A percentile compares a stretch with the other conserved stretches of the same genome.
These are phyloP conservation scores for Xiphydria camelus DNA, from an alignment of 2,888 invertebrate species.

Conservation along the genomic window DNA sequence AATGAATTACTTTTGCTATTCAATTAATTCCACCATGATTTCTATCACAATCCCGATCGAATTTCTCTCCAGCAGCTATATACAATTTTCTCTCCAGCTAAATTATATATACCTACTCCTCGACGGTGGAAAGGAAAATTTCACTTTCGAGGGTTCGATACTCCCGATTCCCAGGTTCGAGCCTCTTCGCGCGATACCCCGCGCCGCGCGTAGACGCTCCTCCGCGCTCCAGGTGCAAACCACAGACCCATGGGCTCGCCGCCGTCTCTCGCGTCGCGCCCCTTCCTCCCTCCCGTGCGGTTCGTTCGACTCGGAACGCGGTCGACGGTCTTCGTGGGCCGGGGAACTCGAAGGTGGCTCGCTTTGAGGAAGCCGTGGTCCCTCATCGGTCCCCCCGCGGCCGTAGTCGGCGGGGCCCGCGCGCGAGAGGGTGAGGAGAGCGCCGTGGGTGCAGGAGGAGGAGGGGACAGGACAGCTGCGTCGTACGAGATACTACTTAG, in stretches of 20 bases:
- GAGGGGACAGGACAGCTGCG: constrained; percentile 38
- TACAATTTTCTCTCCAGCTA: too few relatives aligned
- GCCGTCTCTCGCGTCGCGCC: constrained; percentile 14
- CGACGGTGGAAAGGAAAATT: too few relatives aligned
- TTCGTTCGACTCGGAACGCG: constrained; percentile 19
- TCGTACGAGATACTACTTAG: constrained; percentile 45
- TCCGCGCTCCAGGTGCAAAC: constrained; percentile 37
- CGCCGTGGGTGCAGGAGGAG: constrained; percentile 2
- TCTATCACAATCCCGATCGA: too few relatives aligned
- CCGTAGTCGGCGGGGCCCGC: constrained; percentile 18
- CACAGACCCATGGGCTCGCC: constrained; percentile 16
- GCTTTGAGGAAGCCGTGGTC: constrained; percentile 29
- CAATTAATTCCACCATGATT: too few relatives aligned
- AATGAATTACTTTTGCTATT: too few relatives aligned
- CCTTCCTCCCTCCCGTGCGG: constrained; percentile 5
- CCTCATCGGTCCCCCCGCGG: too few relatives aligned
- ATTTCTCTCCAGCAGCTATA: too few relatives aligned
- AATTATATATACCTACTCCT: too few relatives aligned
- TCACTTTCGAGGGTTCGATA: too few relatives aligned
- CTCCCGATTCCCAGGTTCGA: too few relatives aligned
- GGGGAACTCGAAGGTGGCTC: constrained; percentile 19
- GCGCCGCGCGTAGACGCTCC: too few relatives aligned
- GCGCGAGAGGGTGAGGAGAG: constrained; percentile 4
- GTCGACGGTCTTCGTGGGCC: constrained; percentile 16
- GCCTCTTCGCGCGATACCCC: too few relatives aligned